These are phyloP conservation scores for Chrysomela aeneicollis DNA, from an alignment of 2,888 invertebrate species.

Conservation along the genomic window DNA sequence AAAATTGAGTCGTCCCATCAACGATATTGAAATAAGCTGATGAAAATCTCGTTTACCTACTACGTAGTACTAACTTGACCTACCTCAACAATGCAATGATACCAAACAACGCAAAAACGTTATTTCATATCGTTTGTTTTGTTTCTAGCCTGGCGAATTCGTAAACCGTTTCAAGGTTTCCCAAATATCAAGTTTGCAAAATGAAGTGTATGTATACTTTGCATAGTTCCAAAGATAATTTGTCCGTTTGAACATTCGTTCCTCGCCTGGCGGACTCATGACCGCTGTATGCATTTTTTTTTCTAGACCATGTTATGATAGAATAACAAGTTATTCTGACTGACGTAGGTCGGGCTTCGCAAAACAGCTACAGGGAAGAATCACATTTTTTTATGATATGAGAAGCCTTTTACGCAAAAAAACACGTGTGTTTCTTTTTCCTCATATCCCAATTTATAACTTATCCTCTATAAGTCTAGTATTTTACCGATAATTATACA, in stretches of 20 bases:
- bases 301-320: too few species aligned
- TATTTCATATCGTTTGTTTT: slow-evolving; percentile 20
- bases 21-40: too few species aligned
- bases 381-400: too few species aligned
- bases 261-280: background rate
- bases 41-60: too few species aligned
- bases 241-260: slow-evolving; percentile 4
- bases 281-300: background rate
- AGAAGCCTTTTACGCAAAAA: too few species aligned
- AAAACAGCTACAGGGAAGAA: too few species aligned
- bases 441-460: too few species aligned
- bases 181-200: slow-evolving; percentile 22
- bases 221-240: slow-evolving; percentile 12
- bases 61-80: slow-evolving; percentile 17
- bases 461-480: too few species aligned
- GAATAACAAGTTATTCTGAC: too few species aligned
- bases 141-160: background rate
- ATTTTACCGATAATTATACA: too few species aligned
- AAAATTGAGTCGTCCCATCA: background rate
- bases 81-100: slow-evolving; percentile 32
- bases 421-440: too few species aligned
- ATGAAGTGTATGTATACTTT: slow-evolving; percentile 18
- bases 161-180: slow-evolving; percentile 22
- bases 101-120: slow-evolving; percentile 15
- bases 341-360: too few species aligned